These are phyloP conservation scores for Lochmaea crataegi DNA, from an alignment of 2,888 invertebrate genomes.

Conservation along the genomic window DNA sequence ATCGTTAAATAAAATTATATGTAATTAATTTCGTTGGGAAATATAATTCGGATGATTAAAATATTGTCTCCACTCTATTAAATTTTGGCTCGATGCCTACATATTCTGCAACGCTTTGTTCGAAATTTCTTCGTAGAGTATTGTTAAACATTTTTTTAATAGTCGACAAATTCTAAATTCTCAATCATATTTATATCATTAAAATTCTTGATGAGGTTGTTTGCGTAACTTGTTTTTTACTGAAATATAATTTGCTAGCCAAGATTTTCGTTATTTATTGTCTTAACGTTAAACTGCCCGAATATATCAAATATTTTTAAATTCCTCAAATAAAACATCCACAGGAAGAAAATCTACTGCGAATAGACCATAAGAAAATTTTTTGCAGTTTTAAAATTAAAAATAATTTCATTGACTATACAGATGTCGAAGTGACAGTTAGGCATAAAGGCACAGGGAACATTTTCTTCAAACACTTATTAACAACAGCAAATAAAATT, in stretches of 20 bases:
- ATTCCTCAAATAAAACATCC: too few relatives aligned
- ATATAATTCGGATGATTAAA: background rate
- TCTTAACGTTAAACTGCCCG: background rate
- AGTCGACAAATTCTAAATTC: slow-evolving; percentile 1
- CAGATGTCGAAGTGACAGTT: too few relatives aligned
- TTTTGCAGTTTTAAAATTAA: too few relatives aligned
- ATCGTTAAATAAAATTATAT: too few relatives aligned
- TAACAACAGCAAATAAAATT: too few relatives aligned
- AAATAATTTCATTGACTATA: too few relatives aligned
- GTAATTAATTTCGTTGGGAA: too few relatives aligned
- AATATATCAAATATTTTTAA: background rate
- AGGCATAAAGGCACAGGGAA: too few relatives aligned
- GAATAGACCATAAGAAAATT: too few relatives aligned
- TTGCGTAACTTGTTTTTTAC: background rate
- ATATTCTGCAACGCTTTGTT: slow-evolving; percentile 22
- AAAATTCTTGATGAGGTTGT: background rate
- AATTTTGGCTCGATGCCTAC: slow-evolving; percentile 25
- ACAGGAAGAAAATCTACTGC: too few relatives aligned
- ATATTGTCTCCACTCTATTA: slow-evolving; percentile 21
- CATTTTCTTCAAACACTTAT: too few relatives aligned
- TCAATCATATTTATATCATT: background rate
- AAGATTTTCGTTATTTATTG: background rate
- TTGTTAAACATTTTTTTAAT: slow-evolving; percentile 20
- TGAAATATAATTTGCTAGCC: background rate
- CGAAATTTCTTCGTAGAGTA: background rate